Percentiles rank a stretch among this genome's conserved stretches.
These are phyloP conservation scores for Leptothorax acervorum DNA, from an alignment of 2,888 invertebrate species.

Conservation along the genomic window DNA sequence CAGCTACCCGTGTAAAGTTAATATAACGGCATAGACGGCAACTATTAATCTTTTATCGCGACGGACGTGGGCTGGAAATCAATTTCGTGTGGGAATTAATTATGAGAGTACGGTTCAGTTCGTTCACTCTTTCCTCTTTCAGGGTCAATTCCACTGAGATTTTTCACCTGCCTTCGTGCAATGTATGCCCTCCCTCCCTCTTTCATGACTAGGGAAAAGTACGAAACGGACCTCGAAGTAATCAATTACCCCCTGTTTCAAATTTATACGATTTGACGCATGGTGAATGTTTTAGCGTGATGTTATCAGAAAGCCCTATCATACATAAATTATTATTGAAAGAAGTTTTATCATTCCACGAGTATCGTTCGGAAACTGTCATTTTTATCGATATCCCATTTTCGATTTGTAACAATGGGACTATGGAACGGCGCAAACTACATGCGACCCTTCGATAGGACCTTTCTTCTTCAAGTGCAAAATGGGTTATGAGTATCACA, in stretches of 20 bases:
- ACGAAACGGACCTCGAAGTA: not conserved
- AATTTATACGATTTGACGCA: not conserved
- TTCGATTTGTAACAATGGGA: not conserved
- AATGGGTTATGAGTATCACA: conserved; percentile 74
- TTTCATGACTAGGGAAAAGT: conserved; percentile 5
- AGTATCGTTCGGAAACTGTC: not conserved
- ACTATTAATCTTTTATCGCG: conserved; percentile 55
- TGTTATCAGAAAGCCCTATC: not conserved
- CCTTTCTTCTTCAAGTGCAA: conserved; percentile 56
- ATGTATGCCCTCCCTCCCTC: not conserved
- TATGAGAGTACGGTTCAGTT: conserved; percentile 47
- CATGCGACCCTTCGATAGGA: conserved; percentile 18
- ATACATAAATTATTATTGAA: not conserved
- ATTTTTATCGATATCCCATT: not conserved
- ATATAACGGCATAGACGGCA: conserved; percentile 43
- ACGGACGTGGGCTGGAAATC: conserved; percentile 41
- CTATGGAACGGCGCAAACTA: not conserved
- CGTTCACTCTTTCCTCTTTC: conserved; percentile 40
- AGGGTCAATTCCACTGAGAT: conserved; percentile 29
- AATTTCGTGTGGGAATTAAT: conserved; percentile 52
- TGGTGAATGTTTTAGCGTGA: not conserved
- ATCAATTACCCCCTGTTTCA: not conserved
- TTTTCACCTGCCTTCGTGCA: conserved; percentile 26
- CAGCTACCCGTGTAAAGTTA: conserved; percentile 41
- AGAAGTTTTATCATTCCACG: not conserved